phyloP scores from a whole-genome alignment of 2,888 invertebrate species.

The Clepsis dumicolana region DNA sequence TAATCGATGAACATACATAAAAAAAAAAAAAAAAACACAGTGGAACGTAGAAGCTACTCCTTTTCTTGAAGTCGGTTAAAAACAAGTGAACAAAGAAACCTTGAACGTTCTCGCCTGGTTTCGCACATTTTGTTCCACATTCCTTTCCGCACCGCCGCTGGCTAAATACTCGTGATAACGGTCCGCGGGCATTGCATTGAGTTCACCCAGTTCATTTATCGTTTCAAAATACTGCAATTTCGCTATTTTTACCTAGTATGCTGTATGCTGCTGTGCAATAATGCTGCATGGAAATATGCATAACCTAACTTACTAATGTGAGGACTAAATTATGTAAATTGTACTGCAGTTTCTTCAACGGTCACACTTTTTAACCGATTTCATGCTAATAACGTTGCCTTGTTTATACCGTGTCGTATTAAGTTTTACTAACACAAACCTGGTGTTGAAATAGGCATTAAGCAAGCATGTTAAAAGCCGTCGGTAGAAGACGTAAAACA shows the following conservation, averaged over 20 bases:
- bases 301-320: slow-evolving; percentile 1
- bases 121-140: slow-evolving; percentile 41
- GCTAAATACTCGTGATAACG: slow-evolving; percentile 49
- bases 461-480: not conserved
- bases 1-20: too few relatives aligned
- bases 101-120: slow-evolving; percentile 17
- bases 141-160: slow-evolving; percentile 46
- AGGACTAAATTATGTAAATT: not conserved
- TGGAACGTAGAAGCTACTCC: too few relatives aligned
- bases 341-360: not conserved
- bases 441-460: slow-evolving; percentile 5
- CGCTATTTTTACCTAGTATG: slow-evolving; percentile 37
- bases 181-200: slow-evolving; percentile 45
- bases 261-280: slow-evolving; percentile 19
- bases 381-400: not conserved
- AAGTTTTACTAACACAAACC: not conserved
- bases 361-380: not conserved
- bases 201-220: slow-evolving; percentile 45
- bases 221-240: slow-evolving; percentile 45
- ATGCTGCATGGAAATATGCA: not conserved
- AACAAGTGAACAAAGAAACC: slow-evolving; percentile 20
- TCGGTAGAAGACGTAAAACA: slow-evolving; percentile 12
- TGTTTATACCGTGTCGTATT: not conserved
- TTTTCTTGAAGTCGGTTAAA: too few relatives aligned
- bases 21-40: too few relatives aligned